Evolutionary conservation across 2,797 vertebrate species (phyloP), one percentile per base, ranked within the genome.

Genomic region (Anguilla obscura): DNA sequence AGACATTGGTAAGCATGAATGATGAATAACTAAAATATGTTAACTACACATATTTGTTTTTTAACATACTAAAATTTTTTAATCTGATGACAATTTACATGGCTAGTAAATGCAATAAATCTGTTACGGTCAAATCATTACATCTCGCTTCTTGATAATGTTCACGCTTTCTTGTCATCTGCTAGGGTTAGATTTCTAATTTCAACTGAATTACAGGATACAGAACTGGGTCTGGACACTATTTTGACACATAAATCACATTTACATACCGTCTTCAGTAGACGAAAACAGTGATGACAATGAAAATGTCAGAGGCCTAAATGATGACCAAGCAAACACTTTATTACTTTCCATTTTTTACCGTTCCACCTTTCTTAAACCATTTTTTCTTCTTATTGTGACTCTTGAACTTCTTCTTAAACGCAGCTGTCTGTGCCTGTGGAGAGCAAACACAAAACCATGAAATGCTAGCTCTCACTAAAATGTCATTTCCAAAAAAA

Each of bases 331-430:
- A 58, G 8, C 82, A 36, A 74, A 88, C 21, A 8, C 0, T 86
- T 88, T 91, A 86, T 94, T 91, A 94, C 87, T 95, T 96, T 89
- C 90, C 91, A 88, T 92, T 94, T 82, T 79, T 87, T 1, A 89
- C 85, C 92, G 93, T 95, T 14, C 60, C 89, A 0, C 30, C 69
- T 88, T 92, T 93, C 86, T 91, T 93, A 66, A 95, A 94, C 27
- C 89, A 91, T 1, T 92, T 91, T 8, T 91, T 93, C 91, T 94
- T 96, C 90, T 90, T 91, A 58, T 90, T 92, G 89, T 93, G 94
- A 74, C 94, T 96, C 93, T 93, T 94, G 36, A 94, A 92, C 91
- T 94, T 96, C 93, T 96, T 97, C 88, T 93, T 93, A 87, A 93
- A 92, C 3, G 91, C 92, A 30, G 88, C 90, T 30, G 91, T 87